A percentile compares a stretch with the other conserved stretches of the same genome.
Evolutionary conservation across 2,888 invertebrate genomes (phyloP).

Genomic region (Lycaena phlaeas): DNA sequence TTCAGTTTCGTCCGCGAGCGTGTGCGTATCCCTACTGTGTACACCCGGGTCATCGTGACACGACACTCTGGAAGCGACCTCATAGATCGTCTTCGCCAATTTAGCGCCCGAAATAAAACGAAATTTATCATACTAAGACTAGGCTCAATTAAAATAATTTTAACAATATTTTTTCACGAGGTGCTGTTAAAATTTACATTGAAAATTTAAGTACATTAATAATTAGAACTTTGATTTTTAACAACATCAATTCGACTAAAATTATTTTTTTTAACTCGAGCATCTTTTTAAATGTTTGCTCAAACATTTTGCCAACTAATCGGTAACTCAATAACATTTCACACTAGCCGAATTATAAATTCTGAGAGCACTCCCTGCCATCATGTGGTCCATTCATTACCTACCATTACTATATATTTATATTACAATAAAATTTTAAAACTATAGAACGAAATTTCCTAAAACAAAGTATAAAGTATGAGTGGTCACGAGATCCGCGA

Average conservation of each 20-base stretch:
- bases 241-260: conserved; percentile 72
- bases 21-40: conserved; percentile 37
- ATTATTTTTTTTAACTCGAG: conserved; percentile 55
- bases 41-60: background rate
- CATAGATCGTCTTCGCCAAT: conserved; percentile 27
- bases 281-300: conserved; percentile 69
- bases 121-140: conserved; percentile 68
- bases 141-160: conserved; percentile 65
- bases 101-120: conserved; percentile 40
- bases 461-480: conserved; percentile 40
- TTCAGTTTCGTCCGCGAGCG: conserved; percentile 32
- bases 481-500: conserved; percentile 26
- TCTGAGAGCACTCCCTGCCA: conserved; percentile 64
- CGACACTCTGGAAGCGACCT: conserved; percentile 5
- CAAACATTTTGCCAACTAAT: conserved; percentile 59
- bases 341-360: conserved; percentile 59
- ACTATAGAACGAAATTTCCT: conserved; percentile 68
- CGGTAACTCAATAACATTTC: conserved; percentile 58
- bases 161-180: conserved; percentile 55
- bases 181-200: conserved; percentile 68
- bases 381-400: conserved; percentile 66
- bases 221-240: conserved; percentile 64
- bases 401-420: conserved; percentile 47
- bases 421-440: conserved; percentile 71
- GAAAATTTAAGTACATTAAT: conserved; percentile 69